Evolutionary conservation across 2,113 vertebrate genomes (phyloP).

Genomic region (Rhinoderma darwinii): DNA sequence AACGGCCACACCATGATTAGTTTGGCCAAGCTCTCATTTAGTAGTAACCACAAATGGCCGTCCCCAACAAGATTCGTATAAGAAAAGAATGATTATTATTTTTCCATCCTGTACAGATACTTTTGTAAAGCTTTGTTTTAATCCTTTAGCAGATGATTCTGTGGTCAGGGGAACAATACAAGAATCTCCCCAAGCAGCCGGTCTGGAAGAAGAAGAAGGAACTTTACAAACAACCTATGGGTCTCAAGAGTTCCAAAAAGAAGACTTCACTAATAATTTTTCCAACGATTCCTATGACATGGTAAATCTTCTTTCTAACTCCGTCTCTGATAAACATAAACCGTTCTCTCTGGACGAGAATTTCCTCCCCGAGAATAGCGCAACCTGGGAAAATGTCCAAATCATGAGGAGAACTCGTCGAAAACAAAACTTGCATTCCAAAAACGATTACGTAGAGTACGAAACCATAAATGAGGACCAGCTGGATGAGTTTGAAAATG

Average conservation of each 20-base stretch:
- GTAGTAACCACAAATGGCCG: too few species aligned
- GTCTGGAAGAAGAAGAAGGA: background rate
- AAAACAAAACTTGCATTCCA: conserved; percentile 32
- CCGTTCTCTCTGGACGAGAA: background rate
- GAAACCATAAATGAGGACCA: conserved; percentile 60
- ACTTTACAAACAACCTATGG: background rate
- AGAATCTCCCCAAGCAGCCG: background rate
- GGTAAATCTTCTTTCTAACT: background rate
- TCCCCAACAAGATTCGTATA: too few species aligned
- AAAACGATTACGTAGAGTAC: background rate
- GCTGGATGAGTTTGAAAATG: conserved; percentile 65
- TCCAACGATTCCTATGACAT: background rate
- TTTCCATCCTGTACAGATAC: too few species aligned
- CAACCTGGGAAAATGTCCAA: conserved; percentile 19
- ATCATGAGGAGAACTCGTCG: background rate
- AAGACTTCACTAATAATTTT: background rate
- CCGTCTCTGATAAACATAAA: background rate
- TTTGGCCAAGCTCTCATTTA: too few species aligned
- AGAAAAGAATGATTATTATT: too few species aligned
- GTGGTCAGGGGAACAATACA: background rate
- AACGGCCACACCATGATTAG: too few species aligned
- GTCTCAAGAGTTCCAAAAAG: conserved; percentile 14
- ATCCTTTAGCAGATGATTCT: background rate
- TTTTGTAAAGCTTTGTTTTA: background rate
- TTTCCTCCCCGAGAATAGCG: background rate